Base-by-base conservation (phyloP, 2,888 invertebrate genomes). In the Plagodis dolabraria region DNA sequence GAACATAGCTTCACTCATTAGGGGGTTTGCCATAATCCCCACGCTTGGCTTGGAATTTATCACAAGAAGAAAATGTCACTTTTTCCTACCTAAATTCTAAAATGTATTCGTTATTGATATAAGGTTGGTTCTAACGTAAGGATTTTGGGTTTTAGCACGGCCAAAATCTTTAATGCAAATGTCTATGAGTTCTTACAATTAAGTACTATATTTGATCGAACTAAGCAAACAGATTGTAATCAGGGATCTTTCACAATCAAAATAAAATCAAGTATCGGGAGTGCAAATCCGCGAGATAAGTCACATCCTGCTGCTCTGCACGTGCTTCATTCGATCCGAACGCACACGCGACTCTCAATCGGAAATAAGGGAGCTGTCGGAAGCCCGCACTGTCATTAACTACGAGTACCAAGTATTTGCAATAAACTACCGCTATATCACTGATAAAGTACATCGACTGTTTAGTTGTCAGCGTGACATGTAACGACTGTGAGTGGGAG, bases 301-400 rank as follows among this genome's bases (percentile, higher is more conserved):
- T 63, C 55, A 72, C 81, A 82, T 89, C 86, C 89, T 80, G 77
- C 67, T 10, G 63, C 48, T 64, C 59, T 76, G 75, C 80, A 75
- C 81, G 82, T 85, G 82, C 77, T 79, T 64, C 68, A 71, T 70
- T 66, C 64, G 69, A 65, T 60, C 59, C 70, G 51, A 61, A 81
- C 78, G 77, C 83, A 84, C 83, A 84, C 82, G 84, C 81, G 80
- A 80, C 76, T 67, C 70, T 53, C 64, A 59, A 74, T 85, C 82
- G 82, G 85, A 85, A 80, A 75, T 75, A 76, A 80, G 83, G 82
- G 82, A 79, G 72, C 79, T 72, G 75, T 80, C 81, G 85, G 82
- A 85, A 86, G 77, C 82, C 82, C 80, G 80, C 83, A 81, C 80
- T 76, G 74, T 65, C 69, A 80, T 80, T 79, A 78, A 60, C 65